phyloP scores from a whole-genome alignment of 2,888 invertebrate species.

The Zhengitettix transpicula region DNA sequence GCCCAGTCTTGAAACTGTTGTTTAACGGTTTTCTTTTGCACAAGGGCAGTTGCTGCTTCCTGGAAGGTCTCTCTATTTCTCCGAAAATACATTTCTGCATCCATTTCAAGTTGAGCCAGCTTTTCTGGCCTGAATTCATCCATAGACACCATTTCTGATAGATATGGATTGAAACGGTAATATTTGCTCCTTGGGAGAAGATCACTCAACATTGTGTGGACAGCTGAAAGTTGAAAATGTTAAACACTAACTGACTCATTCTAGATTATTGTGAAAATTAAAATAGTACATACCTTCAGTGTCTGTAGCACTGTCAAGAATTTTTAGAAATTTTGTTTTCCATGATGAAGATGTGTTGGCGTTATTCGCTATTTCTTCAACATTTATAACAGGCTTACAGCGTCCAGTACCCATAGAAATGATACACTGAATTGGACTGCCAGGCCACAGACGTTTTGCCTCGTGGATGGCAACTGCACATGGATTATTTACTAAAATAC shows the following conservation, averaged over 20 bases:
- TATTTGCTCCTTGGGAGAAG: slow-evolving; percentile 55
- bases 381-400: slow-evolving; percentile 25
- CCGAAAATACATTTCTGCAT: slow-evolving; percentile 62
- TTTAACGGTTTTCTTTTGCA: slow-evolving; percentile 22
- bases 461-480: slow-evolving; percentile 79
- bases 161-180: slow-evolving; percentile 76
- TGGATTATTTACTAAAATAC: slow-evolving; percentile 76
- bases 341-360: slow-evolving; percentile 38
- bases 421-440: slow-evolving; percentile 53
- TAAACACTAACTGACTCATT: neutral
- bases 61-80: slow-evolving; percentile 64
- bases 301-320: slow-evolving; percentile 72
- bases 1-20: slow-evolving; percentile 32
- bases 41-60: slow-evolving; percentile 36
- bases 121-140: slow-evolving; percentile 62
- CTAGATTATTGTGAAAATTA: neutral
- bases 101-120: slow-evolving; percentile 49
- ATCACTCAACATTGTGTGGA: slow-evolving; percentile 60
- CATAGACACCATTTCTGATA: slow-evolving; percentile 61
- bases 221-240: slow-evolving; percentile 35
- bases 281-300: slow-evolving; percentile 47
- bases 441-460: slow-evolving; percentile 67
- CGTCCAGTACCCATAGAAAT: slow-evolving; percentile 71
- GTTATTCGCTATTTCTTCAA: slow-evolving; percentile 17
- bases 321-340: slow-evolving; percentile 63